Evolutionary conservation across 2,888 invertebrate species (phyloP).

Genomic region (Phalera bucephala): DNA sequence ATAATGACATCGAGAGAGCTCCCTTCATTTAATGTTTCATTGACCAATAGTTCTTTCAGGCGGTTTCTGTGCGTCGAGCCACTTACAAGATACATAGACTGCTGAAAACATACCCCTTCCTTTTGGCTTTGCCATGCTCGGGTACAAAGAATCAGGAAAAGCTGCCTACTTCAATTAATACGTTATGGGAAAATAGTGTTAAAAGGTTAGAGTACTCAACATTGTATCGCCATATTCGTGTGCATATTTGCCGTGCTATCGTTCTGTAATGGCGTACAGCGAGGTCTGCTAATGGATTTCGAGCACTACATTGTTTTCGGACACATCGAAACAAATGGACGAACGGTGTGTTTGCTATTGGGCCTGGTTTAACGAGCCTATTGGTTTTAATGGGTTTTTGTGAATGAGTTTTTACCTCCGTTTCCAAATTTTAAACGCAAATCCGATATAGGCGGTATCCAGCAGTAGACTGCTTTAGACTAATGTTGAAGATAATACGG

Average conservation of each 20-base stretch:
- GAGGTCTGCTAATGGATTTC: constrained; percentile 3
- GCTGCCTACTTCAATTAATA: too few species aligned
- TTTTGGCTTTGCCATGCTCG: too few species aligned
- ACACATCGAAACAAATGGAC: constrained; percentile 2
- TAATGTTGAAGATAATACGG: not conserved
- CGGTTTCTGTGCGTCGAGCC: too few species aligned
- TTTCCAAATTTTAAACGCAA: too few species aligned
- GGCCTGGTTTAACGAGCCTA: not conserved
- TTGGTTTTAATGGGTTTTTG: not conserved
- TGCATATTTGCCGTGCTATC: constrained; percentile 3
- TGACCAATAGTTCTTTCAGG: too few species aligned
- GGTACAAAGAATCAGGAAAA: too few species aligned
- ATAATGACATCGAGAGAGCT: too few species aligned
- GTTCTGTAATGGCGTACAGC: not conserved
- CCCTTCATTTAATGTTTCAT: too few species aligned
- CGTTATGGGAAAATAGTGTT: constrained; percentile 1
- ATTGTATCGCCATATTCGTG: not conserved
- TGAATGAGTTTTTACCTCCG: not conserved
- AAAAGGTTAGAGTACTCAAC: not conserved
- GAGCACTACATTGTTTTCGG: constrained; percentile 2
- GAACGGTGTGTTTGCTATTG: not conserved
- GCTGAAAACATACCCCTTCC: too few species aligned
- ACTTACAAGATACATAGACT: too few species aligned
- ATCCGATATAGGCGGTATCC: too few species aligned
- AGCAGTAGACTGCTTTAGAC: too few species aligned